Percentiles rank a stretch among this genome's conserved stretches.
Evolutionary conservation across 2,888 invertebrate genomes (phyloP).

Genomic region (Agonum fuliginosum): DNA sequence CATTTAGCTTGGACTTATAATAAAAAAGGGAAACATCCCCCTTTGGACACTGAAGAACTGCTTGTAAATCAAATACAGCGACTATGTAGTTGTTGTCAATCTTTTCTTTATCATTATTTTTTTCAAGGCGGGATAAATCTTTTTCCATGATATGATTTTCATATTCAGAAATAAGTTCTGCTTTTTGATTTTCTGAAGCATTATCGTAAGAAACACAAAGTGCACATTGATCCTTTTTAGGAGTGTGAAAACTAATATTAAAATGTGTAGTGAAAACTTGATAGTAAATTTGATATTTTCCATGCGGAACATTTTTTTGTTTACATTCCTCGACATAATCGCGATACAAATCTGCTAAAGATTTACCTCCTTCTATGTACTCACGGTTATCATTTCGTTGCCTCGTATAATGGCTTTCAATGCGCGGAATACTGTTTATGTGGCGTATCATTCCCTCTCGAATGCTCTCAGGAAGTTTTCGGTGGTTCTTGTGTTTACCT

Average conservation of each 20-base stretch:
- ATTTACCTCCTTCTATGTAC: conserved; percentile 65
- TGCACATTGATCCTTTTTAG: conserved; percentile 17
- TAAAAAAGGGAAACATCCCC: conserved; percentile 12
- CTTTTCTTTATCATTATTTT: conserved; percentile 48
- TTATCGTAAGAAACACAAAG: conserved; percentile 40
- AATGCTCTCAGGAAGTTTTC: conserved; percentile 61
- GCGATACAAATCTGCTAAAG: conserved; percentile 63
- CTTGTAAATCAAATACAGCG: conserved; percentile 61
- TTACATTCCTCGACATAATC: conserved; percentile 62
- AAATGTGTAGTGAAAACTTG: conserved; percentile 62
- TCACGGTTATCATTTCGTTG: no score
- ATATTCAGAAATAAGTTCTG: conserved; percentile 45
- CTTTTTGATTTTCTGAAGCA: conserved; percentile 61
- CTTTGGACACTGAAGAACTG: conserved; percentile 35
- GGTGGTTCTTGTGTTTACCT: conserved; percentile 62
- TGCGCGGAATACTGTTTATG: conserved; percentile 64
- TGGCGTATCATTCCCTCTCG: no score
- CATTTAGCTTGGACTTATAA: neutral
- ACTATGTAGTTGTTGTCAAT: conserved; percentile 42
- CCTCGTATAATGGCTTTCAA: conserved; percentile 65
- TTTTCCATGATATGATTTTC: conserved; percentile 49
- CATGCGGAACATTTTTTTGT: neutral
- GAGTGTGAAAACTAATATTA: conserved; percentile 28
- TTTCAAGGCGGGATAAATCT: conserved; percentile 33
- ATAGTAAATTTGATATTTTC: conserved; percentile 59